Percentiles rank a stretch among this genome's conserved stretches.
These are phyloP conservation scores for Myopa testacea DNA, from an alignment of 2,888 invertebrate genomes.

Conservation along the genomic window DNA sequence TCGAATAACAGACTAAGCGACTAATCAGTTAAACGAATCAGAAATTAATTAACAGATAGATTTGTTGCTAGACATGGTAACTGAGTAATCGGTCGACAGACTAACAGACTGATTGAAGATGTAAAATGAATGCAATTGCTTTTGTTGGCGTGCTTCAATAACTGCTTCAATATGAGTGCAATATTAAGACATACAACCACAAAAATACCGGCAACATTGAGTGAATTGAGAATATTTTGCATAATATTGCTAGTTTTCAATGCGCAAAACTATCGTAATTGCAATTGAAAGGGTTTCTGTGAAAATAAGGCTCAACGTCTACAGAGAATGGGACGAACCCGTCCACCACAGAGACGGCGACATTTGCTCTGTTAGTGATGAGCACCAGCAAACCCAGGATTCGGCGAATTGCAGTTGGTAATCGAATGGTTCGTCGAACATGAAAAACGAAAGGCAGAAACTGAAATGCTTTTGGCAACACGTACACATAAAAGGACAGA, in stretches of 20 bases:
- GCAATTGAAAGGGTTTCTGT: background rate
- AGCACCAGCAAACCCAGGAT: background rate
- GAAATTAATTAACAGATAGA: too few species aligned
- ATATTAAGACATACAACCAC: background rate
- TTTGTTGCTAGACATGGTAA: too few species aligned
- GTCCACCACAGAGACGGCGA: background rate
- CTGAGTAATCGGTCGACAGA: too few species aligned
- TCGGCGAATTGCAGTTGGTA: background rate
- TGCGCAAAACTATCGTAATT: too few species aligned
- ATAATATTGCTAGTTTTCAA: too few species aligned
- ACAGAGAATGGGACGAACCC: too few species aligned
- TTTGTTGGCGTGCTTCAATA: too few species aligned
- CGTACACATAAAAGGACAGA: background rate
- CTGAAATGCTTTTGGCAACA: background rate
- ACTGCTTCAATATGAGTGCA: too few species aligned
- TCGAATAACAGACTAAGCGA: too few species aligned
- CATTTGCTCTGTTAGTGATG: background rate
- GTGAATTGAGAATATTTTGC: background rate
- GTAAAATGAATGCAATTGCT: too few species aligned
- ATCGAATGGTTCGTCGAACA: background rate
- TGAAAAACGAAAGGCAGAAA: background rate
- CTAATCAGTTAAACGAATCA: too few species aligned
- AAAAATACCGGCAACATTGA: background rate
- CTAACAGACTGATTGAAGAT: too few species aligned
- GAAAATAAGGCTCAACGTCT: background rate